These are phyloP conservation scores for Carcinoscorpius rotundicauda DNA, from an alignment of 1,140 invertebrate genomes.

Conservation along the genomic window DNA sequence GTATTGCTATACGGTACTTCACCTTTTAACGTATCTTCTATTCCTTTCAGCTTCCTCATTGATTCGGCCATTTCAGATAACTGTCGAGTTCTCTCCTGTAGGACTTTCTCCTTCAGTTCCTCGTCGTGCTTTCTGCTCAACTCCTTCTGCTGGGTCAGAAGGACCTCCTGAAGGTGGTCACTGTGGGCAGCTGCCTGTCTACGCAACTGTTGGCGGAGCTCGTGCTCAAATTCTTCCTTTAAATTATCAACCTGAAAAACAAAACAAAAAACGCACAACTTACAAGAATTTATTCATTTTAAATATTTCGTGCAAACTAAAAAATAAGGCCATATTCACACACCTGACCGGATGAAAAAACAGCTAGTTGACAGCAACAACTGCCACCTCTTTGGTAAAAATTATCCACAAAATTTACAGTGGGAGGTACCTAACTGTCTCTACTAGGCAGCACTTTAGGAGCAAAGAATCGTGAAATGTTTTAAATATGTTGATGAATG, in stretches of 20 bases:
- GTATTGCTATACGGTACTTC: background rate
- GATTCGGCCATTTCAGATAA: constrained; percentile 65
- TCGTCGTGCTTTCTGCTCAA: constrained; percentile 47
- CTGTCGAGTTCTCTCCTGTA: constrained; percentile 50
- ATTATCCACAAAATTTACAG: too few relatives aligned
- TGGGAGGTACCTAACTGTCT: too few relatives aligned
- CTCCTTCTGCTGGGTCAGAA: constrained; percentile 56
- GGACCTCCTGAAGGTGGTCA: constrained; percentile 57
- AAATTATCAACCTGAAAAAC: constrained; percentile 43
- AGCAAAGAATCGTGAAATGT: too few relatives aligned
- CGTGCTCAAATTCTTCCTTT: constrained; percentile 51
- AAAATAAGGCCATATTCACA: too few relatives aligned
- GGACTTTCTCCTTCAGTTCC: constrained; percentile 50
- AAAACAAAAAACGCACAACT: background rate
- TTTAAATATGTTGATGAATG: too few relatives aligned
- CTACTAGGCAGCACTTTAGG: too few relatives aligned
- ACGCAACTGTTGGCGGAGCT: constrained; percentile 60
- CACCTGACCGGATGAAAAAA: background rate
- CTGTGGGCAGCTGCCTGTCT: constrained; percentile 66
- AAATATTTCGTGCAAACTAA: too few relatives aligned
- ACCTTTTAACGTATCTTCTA: constrained; percentile 77
- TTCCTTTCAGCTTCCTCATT: constrained; percentile 68
- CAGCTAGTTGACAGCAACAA: background rate
- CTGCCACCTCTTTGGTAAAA: too few relatives aligned
- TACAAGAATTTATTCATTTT: too few relatives aligned